Evolutionary conservation across 2,113 vertebrate species (phyloP).

Genomic region (Galeopterus variegatus): DNA sequence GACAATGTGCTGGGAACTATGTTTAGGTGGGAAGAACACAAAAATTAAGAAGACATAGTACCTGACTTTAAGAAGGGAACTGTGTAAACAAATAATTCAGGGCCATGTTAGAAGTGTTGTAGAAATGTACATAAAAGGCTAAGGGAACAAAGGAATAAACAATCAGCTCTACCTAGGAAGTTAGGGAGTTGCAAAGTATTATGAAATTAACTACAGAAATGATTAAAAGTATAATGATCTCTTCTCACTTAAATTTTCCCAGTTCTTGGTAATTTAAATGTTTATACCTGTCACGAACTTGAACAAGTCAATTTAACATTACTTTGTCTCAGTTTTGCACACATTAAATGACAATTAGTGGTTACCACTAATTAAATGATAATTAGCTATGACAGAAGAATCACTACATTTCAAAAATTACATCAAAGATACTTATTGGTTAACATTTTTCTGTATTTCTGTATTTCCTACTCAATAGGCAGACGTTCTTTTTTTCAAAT

Average conservation of each 20-base stretch:
- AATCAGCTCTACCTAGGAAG: neutral
- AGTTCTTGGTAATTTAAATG: constrained; percentile 16
- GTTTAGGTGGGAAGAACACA: neutral
- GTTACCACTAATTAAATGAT: neutral
- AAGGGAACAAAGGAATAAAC: neutral
- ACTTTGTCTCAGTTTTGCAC: constrained; percentile 5
- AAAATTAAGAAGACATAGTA: neutral
- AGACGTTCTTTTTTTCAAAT: neutral
- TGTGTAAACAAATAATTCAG: neutral
- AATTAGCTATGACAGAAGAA: neutral
- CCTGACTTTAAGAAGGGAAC: constrained; percentile 14
- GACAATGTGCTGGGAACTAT: neutral
- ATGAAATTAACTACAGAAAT: neutral
- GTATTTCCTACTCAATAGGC: neutral
- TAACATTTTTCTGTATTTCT: neutral
- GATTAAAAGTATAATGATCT: neutral
- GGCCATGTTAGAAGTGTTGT: neutral
- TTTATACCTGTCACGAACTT: neutral
- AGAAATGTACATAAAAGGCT: neutral
- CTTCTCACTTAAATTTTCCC: neutral
- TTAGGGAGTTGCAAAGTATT: neutral
- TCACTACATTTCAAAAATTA: constrained; percentile 10
- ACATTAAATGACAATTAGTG: neutral
- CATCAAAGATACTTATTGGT: neutral
- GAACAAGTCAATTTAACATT: neutral